Base-by-base conservation (phyloP, 92 coral and sea anemone genomes). In the Palythoa grandiflora region DNA sequence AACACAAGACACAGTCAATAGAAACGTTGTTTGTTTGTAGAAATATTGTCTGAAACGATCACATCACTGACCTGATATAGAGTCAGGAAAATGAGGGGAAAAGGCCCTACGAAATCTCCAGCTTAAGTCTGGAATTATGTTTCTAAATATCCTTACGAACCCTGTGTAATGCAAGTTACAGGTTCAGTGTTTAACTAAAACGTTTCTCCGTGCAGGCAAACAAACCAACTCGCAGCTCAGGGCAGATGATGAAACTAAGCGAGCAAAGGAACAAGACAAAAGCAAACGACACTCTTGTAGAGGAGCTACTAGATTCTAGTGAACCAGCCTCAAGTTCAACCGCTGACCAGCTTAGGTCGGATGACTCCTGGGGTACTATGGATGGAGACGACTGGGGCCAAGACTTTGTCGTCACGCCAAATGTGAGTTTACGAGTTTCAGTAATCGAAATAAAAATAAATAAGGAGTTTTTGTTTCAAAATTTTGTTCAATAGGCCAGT, bases 321-420 rank as follows among this genome's bases (percentile, higher is more conserved):
- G 48, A 14, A 68, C 3, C 89, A n/a, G 40, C 55, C 35, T n/a
- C 54, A 63, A 70, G 50, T 1, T 16, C 85, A 55, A 66, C 85
- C 68, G 83, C 83, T n/a, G 87, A 66, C 71, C 68, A 75, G 73
- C 68, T 37, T 51, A 38, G 57, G 40, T 60, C 91, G 0, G 70
- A 80, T 79, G 92, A 85, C 71, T 71, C 86, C 2, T 88, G 84
- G 75, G 84, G 87, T 73, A 87, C 44, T 16, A 53, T 54, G 36
- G 51, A 68, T 59, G 83, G 53, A 5, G 92, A 81, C n/a, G 92
- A 87, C 87, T 92, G 94, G 94, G 89, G 88, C 39, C 78, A 68
- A 72, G 92, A 92, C n/a, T 80, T 80, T 47, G 75, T 21, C 75
- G 86, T 81, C 86, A 81, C 50, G 20, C 39, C 47, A 2, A 81